Base-by-base conservation (phyloP, 2,888 invertebrate species). In the Kuschelorhynchus macadamiae region DNA sequence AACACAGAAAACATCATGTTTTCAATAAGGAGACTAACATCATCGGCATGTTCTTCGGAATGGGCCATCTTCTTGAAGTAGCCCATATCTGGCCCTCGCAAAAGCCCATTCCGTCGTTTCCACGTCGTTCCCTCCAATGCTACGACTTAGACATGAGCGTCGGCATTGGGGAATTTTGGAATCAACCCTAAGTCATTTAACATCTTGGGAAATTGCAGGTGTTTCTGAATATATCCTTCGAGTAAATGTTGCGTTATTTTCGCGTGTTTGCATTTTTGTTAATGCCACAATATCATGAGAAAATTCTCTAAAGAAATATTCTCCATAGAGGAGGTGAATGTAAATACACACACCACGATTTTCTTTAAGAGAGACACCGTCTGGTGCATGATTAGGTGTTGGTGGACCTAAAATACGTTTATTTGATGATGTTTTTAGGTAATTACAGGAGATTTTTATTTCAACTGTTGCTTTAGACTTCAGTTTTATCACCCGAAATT, bases 11-110 rank as follows among this genome's bases (percentile, higher is more conserved):
- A 75, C 79, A 80, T 80, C 78, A 80, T 81, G 80, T 82, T 81
- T 82, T 82, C 82, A 82, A 82, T 82, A 82, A 82, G 80, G 79
- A 78, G 80, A 75, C 81, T 82, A 81, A 82, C 81, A 82, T 82
- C 82, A 82, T 82, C 78, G 80, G 80, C 77, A 80, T 81, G 77
- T 79, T 78, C 79, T 79, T 79, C 77, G 76, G 77, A 79, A 82
- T 82, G 80, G 82, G 75, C 81, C 78, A 81, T 82, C 82, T 78
- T 74, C 74, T 77, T 77, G 77, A 74, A 72, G 81, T 81, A 79
- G 81, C 81, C 82, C 81, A 81, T 82, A 82, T 80, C 80, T n/a
- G 81, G 80, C 80, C 80, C 78, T 79, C 79, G 74, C 77, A 81
- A 71, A 79, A 76, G 81, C 81, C 81, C 81, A 80, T 82, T 82